phyloP scores from a whole-genome alignment of 2,888 invertebrate genomes.

The Morpho deidamia region DNA sequence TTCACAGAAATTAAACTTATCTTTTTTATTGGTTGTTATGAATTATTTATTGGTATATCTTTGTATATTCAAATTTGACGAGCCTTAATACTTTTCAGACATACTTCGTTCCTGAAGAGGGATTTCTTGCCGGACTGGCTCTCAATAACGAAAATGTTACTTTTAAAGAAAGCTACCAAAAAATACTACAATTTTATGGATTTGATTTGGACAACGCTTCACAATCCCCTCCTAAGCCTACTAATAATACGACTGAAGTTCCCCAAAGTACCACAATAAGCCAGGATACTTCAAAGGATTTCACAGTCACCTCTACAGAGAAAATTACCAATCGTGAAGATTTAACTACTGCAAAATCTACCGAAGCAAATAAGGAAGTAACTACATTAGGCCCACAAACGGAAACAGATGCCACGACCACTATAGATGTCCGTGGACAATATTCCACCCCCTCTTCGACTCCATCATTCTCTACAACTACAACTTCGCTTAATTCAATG shows the following conservation, averaged over 20 bases:
- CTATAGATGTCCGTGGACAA: constrained; percentile 42
- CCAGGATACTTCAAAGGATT: constrained; percentile 17
- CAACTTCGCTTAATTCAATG: not conserved
- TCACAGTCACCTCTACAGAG: constrained; percentile 16
- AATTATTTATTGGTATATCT: no score
- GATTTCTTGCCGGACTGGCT: constrained; percentile 88
- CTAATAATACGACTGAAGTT: constrained; percentile 29
- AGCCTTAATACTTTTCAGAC: constrained; percentile 74
- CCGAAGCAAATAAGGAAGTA: constrained; percentile 37
- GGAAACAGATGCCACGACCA: constrained; percentile 39
- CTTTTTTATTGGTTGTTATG: no score
- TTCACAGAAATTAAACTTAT: no score
- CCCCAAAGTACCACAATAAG: constrained; percentile 24
- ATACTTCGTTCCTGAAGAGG: constrained; percentile 89
- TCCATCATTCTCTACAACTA: constrained; percentile 2
- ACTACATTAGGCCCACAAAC: constrained; percentile 49
- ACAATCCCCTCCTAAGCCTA: constrained; percentile 34
- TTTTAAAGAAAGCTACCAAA: constrained; percentile 85
- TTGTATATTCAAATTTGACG: no score
- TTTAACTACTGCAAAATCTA: constrained; percentile 31
- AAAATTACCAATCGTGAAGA: constrained; percentile 35
- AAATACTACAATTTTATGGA: constrained; percentile 87
- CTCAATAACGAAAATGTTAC: constrained; percentile 88
- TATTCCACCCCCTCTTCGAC: constrained; percentile 38
- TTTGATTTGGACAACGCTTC: constrained; percentile 82